These are phyloP conservation scores for Polyploca ridens DNA, from an alignment of 2,888 invertebrate genomes.

Conservation along the genomic window DNA sequence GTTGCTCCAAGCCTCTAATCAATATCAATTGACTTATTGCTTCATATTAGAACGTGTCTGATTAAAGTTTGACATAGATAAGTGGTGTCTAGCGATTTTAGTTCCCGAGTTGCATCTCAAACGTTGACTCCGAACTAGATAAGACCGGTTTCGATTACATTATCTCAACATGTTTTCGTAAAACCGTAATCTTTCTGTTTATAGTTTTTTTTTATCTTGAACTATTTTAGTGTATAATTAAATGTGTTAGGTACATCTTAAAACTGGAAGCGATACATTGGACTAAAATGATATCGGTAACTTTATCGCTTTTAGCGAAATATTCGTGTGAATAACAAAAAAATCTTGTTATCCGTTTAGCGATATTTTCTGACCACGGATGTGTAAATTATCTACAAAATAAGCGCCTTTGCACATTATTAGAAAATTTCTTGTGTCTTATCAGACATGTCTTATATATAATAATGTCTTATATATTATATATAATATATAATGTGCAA, in stretches of 20 bases:
- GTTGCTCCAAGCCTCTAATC: not conserved
- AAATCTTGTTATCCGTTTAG: no score
- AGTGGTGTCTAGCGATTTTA: not conserved
- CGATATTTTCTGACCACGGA: no score
- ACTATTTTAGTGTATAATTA: not conserved
- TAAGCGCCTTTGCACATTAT: no score
- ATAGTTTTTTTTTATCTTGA: not conserved
- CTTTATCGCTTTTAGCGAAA: no score
- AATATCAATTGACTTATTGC: not conserved
- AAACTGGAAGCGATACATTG: not conserved
- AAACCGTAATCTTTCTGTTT: not conserved
- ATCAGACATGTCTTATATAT: no score
- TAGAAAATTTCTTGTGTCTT: no score
- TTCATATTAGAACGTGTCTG: not conserved
- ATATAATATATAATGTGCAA: no score
- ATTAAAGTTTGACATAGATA: not conserved
- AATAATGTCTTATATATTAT: no score
- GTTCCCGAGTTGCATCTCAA: not conserved
- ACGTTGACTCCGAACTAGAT: not conserved
- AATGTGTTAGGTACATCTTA: not conserved
- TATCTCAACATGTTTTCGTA: not conserved
- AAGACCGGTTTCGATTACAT: constrained; percentile 2
- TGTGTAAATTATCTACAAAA: no score
- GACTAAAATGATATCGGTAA: no score
- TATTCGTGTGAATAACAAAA: no score